Percentiles rank a stretch among this genome's conserved stretches.
phyloP scores from a whole-genome alignment of 1,140 invertebrate species.

The Eufriesea mexicana region DNA sequence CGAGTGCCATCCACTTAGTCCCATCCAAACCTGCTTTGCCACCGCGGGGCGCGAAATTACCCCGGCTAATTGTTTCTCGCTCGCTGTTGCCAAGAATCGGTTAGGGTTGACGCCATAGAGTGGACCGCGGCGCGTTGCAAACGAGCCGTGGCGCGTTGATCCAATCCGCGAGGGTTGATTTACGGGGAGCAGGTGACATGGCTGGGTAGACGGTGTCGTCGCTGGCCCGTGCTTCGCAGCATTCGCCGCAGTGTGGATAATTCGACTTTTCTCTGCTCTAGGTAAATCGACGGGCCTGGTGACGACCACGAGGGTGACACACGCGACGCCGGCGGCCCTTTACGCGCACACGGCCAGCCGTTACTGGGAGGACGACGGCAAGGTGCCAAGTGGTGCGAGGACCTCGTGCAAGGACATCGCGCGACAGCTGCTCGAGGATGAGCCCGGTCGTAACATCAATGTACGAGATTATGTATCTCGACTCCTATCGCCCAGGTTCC shows the following conservation, averaged over 20 bases:
- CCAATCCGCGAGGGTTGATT: no score
- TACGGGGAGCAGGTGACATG: no score
- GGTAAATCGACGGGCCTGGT: conserved; percentile 87
- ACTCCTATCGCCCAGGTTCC: neutral
- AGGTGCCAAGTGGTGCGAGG: conserved; percentile 83
- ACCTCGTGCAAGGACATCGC: conserved; percentile 88
- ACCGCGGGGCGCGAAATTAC: neutral
- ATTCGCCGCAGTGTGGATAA: no score
- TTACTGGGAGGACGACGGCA: conserved; percentile 91
- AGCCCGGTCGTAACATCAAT: conserved; percentile 89
- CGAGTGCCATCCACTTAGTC: neutral
- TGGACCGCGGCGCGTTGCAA: conserved; percentile 24
- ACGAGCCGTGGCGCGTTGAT: conserved; percentile 46
- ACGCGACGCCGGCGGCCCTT: conserved; percentile 90
- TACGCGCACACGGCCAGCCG: conserved; percentile 91
- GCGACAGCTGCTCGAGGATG: conserved; percentile 87
- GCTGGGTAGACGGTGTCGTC: no score
- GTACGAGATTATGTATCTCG: conserved; percentile 71
- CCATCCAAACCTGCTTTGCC: neutral
- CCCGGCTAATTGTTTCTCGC: neutral
- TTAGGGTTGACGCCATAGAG: conserved; percentile 28
- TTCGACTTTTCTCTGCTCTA: conserved; percentile 62
- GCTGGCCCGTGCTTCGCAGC: no score
- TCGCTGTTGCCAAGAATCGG: neutral
- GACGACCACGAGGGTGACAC: conserved; percentile 90